Percentiles rank a stretch among this genome's conserved stretches.
These are phyloP conservation scores for Argyra leucocephala DNA, from an alignment of 2,888 invertebrate species.

Conservation along the genomic window DNA sequence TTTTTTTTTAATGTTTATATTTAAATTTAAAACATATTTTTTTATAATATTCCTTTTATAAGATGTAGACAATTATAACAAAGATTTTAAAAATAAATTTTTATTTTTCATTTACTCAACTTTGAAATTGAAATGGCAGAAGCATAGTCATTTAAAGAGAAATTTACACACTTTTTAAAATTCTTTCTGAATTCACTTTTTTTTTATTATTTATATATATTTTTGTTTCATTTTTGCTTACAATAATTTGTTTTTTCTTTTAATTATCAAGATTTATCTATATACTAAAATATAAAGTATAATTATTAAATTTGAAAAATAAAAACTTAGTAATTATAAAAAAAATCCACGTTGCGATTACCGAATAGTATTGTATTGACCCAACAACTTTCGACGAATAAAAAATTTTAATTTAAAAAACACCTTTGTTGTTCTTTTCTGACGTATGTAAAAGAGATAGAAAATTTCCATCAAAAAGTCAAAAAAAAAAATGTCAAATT, in stretches of 20 bases:
- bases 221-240: neutral
- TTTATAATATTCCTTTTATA: too few species aligned
- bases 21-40: neutral
- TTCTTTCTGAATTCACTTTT: neutral
- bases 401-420: neutral
- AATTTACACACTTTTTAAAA: neutral
- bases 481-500: too few species aligned
- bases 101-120: neutral
- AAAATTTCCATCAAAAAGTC: neutral
- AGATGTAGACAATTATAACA: neutral
- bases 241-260: neutral
- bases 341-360: constrained; percentile 4
- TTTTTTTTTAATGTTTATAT: neutral
- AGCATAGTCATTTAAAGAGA: neutral
- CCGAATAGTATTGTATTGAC: neutral
- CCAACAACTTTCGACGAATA: constrained; percentile 6
- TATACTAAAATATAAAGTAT: neutral
- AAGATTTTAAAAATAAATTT: neutral
- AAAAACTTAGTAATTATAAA: neutral
- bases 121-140: neutral
- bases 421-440: neutral
- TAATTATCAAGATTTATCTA: neutral
- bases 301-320: too few species aligned
- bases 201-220: too few species aligned
- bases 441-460: neutral